Conservation (phyloP, 2,888 invertebrate species). For the Stomorhina lunata region DNA sequence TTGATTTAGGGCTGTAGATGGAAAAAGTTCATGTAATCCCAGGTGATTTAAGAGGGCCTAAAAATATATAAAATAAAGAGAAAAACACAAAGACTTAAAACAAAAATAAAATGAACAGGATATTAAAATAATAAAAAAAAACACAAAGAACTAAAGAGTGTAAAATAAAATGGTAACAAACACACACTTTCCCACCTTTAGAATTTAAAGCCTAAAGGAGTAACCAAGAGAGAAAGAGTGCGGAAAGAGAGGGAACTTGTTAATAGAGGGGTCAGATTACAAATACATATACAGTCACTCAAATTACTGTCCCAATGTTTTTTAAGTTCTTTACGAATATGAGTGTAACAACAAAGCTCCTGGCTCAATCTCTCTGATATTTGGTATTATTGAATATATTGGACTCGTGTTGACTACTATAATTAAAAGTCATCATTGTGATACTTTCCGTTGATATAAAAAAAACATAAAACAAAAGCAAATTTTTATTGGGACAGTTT, state of each 20-base stretch:
- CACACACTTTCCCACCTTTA: neutral
- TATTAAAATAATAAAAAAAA: slow-evolving; percentile 11
- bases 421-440: too few relatives aligned
- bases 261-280: too few relatives aligned
- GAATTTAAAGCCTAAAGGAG: slow-evolving; percentile 14
- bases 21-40: slow-evolving; percentile 73
- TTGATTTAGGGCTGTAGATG: slow-evolving; percentile 76
- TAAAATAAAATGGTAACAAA: slow-evolving; percentile 33
- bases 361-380: too few relatives aligned
- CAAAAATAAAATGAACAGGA: neutral
- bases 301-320: too few relatives aligned
- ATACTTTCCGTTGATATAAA: too few relatives aligned
- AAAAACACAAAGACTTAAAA: neutral
- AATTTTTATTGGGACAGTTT: too few relatives aligned
- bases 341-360: too few relatives aligned
- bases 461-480: too few relatives aligned
- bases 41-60: slow-evolving; percentile 76
- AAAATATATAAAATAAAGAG: slow-evolving; percentile 25
- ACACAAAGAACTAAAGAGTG: slow-evolving; percentile 12
- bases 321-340: too few relatives aligned
- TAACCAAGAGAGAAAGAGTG: neutral
- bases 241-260: neutral
- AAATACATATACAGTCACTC: too few relatives aligned
- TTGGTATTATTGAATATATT: too few relatives aligned
- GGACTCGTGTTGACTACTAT: too few relatives aligned